Evolutionary conservation across 2,113 vertebrate species (phyloP).

Genomic region (Sander lucioperca): DNA sequence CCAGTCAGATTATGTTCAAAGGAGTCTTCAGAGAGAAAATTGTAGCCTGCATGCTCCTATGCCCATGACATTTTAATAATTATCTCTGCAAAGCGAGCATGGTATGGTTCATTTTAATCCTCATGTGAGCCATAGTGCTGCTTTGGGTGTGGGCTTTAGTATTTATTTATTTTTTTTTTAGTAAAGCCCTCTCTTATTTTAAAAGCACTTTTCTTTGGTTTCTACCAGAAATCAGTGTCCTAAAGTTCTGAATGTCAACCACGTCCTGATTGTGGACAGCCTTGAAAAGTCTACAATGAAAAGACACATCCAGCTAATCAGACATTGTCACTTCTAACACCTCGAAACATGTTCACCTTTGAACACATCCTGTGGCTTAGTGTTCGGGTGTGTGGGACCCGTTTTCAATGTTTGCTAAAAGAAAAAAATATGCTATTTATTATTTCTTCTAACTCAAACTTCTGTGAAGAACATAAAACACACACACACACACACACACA

Average conservation of each 20-base stretch:
- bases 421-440: too few species aligned
- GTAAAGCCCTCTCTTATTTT: background rate
- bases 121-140: background rate
- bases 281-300: background rate
- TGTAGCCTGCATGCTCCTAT: background rate
- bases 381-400: too few species aligned
- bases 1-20: too few species aligned
- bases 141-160: too few species aligned
- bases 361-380: background rate
- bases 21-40: too few species aligned
- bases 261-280: background rate
- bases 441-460: too few species aligned
- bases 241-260: background rate
- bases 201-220: background rate
- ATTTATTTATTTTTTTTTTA: background rate
- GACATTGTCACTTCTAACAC: background rate
- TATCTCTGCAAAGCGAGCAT: background rate
- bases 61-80: background rate
- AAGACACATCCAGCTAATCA: background rate
- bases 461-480: too few species aligned
- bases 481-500: too few species aligned
- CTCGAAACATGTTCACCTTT: constrained; percentile 4
- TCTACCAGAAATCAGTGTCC: background rate
- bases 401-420: too few species aligned
- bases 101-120: background rate